Conservation (phyloP, 2,797 vertebrate species). For the Pseudochaenichthys georgianus region DNA sequence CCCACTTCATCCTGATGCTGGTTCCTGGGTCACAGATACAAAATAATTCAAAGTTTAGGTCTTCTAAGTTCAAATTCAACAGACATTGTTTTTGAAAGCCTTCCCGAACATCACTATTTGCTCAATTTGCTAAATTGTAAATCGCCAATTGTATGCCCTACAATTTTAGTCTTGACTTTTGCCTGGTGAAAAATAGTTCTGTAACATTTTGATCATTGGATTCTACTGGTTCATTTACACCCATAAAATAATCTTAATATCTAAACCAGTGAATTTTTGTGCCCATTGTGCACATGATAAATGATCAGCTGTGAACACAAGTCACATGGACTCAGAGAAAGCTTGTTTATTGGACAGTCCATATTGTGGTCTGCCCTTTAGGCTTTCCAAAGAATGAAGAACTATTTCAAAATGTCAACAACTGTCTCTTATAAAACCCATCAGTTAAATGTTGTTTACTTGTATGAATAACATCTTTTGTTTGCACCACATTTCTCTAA, state of each 20-base stretch:
- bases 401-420: constrained; percentile 8
- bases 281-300: neutral
- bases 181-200: neutral
- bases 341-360: neutral
- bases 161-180: neutral
- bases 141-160: neutral
- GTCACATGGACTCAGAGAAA: constrained; percentile 3
- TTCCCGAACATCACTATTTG: neutral
- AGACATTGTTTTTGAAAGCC: neutral
- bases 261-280: neutral
- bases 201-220: neutral
- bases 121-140: neutral
- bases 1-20: constrained; percentile 80
- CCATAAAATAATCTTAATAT: neutral
- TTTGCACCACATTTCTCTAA: neutral
- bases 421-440: neutral
- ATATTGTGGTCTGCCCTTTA: neutral
- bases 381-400: neutral
- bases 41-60: neutral
- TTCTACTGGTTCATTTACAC: neutral
- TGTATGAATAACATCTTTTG: neutral
- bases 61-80: neutral
- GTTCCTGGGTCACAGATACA: constrained; percentile 83
- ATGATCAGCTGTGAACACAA: neutral
- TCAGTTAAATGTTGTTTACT: neutral